Evolutionary conservation across 2,888 invertebrate species (phyloP), one percentile per base, ranked within the genome.

Genomic region (Patella depressa): DNA sequence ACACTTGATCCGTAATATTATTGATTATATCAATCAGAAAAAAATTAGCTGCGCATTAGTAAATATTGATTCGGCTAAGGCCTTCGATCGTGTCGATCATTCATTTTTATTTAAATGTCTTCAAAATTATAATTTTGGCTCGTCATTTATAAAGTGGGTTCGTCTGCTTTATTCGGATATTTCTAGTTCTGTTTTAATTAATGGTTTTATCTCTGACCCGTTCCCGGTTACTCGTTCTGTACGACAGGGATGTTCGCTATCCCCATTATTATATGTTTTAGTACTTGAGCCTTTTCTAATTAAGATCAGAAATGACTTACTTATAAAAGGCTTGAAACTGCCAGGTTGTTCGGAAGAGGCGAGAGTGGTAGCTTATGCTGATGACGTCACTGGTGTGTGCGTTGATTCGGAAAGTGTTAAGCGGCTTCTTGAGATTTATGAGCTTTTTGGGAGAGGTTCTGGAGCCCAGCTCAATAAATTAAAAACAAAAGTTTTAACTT

Each of bases 231-330:
- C 74, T n/a, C 53, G 83, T 12, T 75, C 78, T 19, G 83, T 83
- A 7, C 65, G 81, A 71, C 81, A 83, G 69, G 83, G 82, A 14
- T 82, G 83, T 55, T 72, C 78, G 7, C 65, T 82, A 17, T 77
- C 71, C 57, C 80, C 83, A 12, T 53, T 83, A 29, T 75, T 80
- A 17, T 83, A 81, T 74, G 74, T 81, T 9, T 29, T 82, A 57
- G 74, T 74, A 71, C 72, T 77, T 34, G 79, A 82, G 17, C 78
- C 78, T 29, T 29, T 78, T 7, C 53, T 78, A 5, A 53, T 19
- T 12, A 70, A 57, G 3, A 71, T 57, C n/a, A 57, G 57, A 2
- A 4, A 57, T 57, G 57, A 57, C 7, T 15, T n/a, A 17, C 57
- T 17, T 57, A 57, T 57, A 17, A 57, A 57, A 7, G 57, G 57